Base-by-base conservation (phyloP, 1,140 invertebrate genomes). In the Rhynchophorus ferrugineus region DNA sequence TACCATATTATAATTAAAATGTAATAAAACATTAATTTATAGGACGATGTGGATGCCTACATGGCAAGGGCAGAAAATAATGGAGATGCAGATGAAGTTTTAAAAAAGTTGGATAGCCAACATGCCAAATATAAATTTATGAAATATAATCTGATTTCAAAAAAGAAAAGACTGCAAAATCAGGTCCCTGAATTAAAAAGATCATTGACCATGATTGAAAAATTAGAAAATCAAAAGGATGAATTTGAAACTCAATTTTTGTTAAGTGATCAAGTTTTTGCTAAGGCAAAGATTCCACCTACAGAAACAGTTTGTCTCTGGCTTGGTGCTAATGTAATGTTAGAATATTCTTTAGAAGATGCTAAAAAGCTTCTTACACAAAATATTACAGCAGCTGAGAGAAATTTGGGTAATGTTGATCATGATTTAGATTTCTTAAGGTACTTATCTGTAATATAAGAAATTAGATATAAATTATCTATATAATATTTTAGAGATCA, bases 261-360 rank as follows among this genome's bases (percentile, higher is more conserved):
- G 58, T 73, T 99, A 3, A 95, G 93, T 50, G 94, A 98, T 69
- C 92, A 97, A 76, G 86, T 98, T 14, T 98, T 90, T 74, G 83
- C 91, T 3, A 94, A 93, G 66, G 85, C 83, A 21, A 77, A 91
- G 65, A 80, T 91, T 57, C 85, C 91, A 61, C 92, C 93, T 5
- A 95, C 91, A 16, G 83, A 96, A 60, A 94, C 83, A 69, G 93
- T 99, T 11, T 95, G 88, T 65, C 75, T 99, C n/a, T 99, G 95
- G 95, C 75, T 99, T 47, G 95, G 95, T 19, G 95, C 95, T 17
- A 98, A 96, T 78, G 92, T 98, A 0, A 99, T 99, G 95, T 75
- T 98, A 60, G 95, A 98, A 71, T 99, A 98, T 75, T 82, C 83
- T 8, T 71, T 98, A 52, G 84, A 94, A 56, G 94, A 98, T 76